Evolutionary conservation across 2,113 vertebrate species (phyloP).

Genomic region (Takifugu bimaculatus): DNA sequence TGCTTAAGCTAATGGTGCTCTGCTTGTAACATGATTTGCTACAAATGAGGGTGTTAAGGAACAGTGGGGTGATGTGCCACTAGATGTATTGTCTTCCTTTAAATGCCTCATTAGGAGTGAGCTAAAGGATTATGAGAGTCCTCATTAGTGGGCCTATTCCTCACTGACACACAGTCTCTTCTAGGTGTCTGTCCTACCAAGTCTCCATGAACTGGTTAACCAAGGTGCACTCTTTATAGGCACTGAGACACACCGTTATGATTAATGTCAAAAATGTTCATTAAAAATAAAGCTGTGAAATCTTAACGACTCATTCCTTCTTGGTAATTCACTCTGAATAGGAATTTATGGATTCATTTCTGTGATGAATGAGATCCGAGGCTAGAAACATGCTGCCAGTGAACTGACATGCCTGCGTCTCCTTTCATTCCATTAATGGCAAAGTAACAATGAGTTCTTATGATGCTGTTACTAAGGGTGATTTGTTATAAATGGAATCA

Average conservation of each 20-base stretch:
- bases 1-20: conserved; percentile 69
- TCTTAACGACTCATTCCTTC: no score
- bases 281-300: no score
- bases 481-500: no score
- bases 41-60: conserved; percentile 70
- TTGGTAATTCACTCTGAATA: no score
- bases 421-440: no score
- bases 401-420: no score
- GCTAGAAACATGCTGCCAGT: no score
- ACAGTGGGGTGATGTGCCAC: conserved; percentile 63
- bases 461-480: no score
- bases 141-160: conserved; percentile 74
- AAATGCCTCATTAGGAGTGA: conserved; percentile 77
- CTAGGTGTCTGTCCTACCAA: conserved; percentile 52
- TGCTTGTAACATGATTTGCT: conserved; percentile 68
- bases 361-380: no score
- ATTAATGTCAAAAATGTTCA: conserved; percentile 20
- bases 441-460: no score
- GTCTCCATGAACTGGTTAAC: conserved; percentile 63
- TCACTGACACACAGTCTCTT: conserved; percentile 72
- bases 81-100: conserved; percentile 77
- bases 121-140: conserved; percentile 75
- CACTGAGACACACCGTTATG: conserved; percentile 37
- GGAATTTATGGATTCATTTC: no score
- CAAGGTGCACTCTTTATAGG: conserved; percentile 45